Base-by-base conservation (phyloP, 2,113 vertebrate genomes). In the Brienomyrus longianalis region DNA sequence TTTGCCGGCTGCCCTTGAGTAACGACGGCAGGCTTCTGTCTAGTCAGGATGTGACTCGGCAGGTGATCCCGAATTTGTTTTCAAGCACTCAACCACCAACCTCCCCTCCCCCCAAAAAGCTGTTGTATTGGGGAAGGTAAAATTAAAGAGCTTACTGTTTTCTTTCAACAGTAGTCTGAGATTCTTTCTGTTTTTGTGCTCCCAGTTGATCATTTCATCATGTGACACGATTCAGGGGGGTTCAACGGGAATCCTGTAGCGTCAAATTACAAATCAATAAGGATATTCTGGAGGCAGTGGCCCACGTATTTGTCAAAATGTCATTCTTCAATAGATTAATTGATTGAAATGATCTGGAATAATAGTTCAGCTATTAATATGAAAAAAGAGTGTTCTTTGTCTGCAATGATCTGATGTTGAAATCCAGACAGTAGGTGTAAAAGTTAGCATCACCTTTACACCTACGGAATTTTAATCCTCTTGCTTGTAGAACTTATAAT, bases 1-100 rank as follows among this genome's bases (percentile, higher is more conserved):
- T 93, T 93, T 92, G 92, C 93, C 94, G 93, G 93, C 94, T 92
- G 93, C 89, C 93, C 93, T 94, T 39, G 92, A 93, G 94, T 94
- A 94, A 93, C 91, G 91, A 93, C 80, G 93, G 83, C 93, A 91
- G 92, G 93, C 93, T 91, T 92, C 91, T 92, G 92, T 92, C 92
- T 93, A 89, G 92, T 91, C 93, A 87, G 51, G 91, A 90, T 88
- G 27, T 74, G 87, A 91, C 93, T 92, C 95, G 92, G 94, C 93
- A 94, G 93, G 94, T 94, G 93, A 94, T 93, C 86, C 87, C 91
- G 87, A 88, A 91, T 51, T 77, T 56, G 87, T 90, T 91, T 45
- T 87, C 85, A 89, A 80, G 83, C 51, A 51, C 85, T 85, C 66
- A 31, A 23, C 54, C 17, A 89, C 48, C 85, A 87, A 17, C 27